phyloP scores from a whole-genome alignment of 37 sponge, comb jelly and placozoan genomes.

The Aphrocallistes beatrix region DNA sequence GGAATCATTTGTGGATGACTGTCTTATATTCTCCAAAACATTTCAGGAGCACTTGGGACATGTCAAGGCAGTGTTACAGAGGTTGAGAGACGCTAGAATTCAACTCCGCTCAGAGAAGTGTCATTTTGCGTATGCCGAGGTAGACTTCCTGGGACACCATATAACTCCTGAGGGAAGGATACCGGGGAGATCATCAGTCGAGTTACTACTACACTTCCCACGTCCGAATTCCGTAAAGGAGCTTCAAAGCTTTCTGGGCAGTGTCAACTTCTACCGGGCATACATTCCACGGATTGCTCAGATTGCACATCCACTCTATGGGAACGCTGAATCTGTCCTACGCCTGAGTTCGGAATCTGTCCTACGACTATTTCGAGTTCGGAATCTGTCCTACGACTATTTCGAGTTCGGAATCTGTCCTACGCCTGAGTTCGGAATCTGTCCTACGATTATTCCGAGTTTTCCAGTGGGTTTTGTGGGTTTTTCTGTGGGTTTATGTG shows the following conservation, averaged over 20 bases:
- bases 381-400: no score
- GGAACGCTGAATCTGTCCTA: no score
- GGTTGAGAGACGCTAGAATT: not conserved
- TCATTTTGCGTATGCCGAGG: conserved; percentile 18
- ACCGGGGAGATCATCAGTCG: not conserved
- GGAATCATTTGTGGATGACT: conserved; percentile 28
- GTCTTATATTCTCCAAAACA: not conserved
- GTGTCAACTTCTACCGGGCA: conserved; percentile 24
- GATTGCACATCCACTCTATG: conserved; percentile 24
- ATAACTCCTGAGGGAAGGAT: not conserved
- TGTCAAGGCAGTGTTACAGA: conserved; percentile 13
- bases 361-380: no score
- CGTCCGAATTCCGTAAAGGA: not conserved
- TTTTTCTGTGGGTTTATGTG: no score
- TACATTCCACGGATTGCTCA: conserved; percentile 18
- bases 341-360: no score
- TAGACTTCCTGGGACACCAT: conserved; percentile 15
- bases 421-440: no score
- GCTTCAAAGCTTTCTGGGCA: not conserved
- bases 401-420: no score
- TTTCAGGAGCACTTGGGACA: not conserved
- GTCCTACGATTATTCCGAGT: no score
- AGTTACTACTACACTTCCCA: conserved; percentile 16
- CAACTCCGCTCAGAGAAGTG: not conserved
- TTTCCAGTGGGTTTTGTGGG: no score